Evolutionary conservation across 2,888 invertebrate species (phyloP), one percentile per base, ranked within the genome.

Genomic region (Homarus gammarus): DNA sequence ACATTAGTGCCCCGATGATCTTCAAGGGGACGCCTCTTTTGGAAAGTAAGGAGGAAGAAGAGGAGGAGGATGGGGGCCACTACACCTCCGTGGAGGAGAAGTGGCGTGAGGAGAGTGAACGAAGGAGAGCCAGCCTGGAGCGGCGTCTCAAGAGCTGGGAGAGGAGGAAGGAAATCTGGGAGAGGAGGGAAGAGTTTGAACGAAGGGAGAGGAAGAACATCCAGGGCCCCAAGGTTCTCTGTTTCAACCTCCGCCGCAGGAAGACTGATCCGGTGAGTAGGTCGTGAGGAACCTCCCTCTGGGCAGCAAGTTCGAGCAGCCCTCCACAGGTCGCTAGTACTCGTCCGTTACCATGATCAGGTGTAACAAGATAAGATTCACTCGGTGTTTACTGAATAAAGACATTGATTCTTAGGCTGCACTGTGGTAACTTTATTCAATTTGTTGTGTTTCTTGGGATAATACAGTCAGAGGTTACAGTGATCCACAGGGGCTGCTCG

Each of bases 151-250:
- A 22, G 38, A 72, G 72, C 38, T 72, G 72, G 72, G 72, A 72
- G 72, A 33, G 72, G 72, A 72, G 36, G 38, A 40, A 72, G 72
- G 72, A 72, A 18, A 38, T 18, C 3, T 72, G 72, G 72, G 72
- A 72, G 38, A 72, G 72, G 38, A 38, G 36, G 72, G 72, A 72
- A n/a, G 72, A 72, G 72, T 72, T n/a, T 64, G 64, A 64, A 12
- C n/a, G 64, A 6, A 3, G 64, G 22, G 72, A 72, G 72, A 72
- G 38, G n/a, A 36, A 27, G 38, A 36, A 12, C 22, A 6, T 36
- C 5, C 18, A 36, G 22, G 40, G 3, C 12, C 22, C 72, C 72
- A 36, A 72, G 38, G 18, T 72, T 15, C 72, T 72, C 38, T 72
- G 72, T 12, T 72, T 72, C 72, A 72, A 72, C n/a, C 36, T 72